phyloP scores from a whole-genome alignment of 64 coral and sea anemone species.

The Stichodactyla mertensii region DNA sequence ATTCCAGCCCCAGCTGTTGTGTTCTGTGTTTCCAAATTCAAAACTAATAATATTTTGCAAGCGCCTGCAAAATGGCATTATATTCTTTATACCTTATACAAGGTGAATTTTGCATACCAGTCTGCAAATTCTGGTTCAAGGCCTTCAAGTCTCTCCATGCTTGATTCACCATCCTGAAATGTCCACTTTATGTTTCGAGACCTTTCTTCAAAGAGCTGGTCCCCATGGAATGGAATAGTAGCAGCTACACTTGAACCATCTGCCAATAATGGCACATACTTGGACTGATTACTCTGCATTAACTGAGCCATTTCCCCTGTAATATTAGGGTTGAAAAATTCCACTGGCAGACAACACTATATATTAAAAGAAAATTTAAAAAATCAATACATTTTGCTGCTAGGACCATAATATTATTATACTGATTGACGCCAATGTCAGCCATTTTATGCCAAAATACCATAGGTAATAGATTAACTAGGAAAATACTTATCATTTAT shows the following conservation, averaged over 20 bases:
- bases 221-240: slow-evolving; percentile 10
- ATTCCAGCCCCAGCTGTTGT: too few species aligned
- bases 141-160: neutral
- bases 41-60: too few species aligned
- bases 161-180: neutral
- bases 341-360: slow-evolving; percentile 1
- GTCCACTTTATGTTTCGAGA: slow-evolving; percentile 4
- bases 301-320: neutral
- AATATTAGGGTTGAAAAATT: neutral
- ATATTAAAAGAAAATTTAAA: neutral
- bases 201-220: slow-evolving; percentile 8
- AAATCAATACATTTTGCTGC: too few species aligned
- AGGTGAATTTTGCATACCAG: slow-evolving; percentile 13
- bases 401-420: too few species aligned
- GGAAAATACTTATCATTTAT: too few species aligned
- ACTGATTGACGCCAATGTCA: too few species aligned
- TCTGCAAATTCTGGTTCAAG: slow-evolving; percentile 15
- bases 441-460: too few species aligned
- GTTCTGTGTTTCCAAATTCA: too few species aligned
- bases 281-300: neutral
- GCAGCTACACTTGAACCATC: neutral
- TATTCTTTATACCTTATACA: neutral
- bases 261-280: neutral
- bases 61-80: too few species aligned
- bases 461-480: too few species aligned